Base-by-base conservation (phyloP, 2,888 invertebrate species). In the Erpobdella octoculata region DNA sequence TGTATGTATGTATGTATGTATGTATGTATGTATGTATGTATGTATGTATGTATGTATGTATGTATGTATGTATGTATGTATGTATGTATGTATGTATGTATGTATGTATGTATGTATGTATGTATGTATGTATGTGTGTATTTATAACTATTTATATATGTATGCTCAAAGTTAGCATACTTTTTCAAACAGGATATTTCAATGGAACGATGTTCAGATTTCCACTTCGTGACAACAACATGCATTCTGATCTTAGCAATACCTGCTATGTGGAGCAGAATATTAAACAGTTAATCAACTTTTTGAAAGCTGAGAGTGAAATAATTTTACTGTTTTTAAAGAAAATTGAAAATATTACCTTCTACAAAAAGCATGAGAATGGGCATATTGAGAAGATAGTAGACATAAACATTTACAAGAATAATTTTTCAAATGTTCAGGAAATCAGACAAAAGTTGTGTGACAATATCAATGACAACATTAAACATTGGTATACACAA, bases 191-290 rank as follows among this genome's bases (percentile, higher is more conserved):
- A 1, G 64, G 68, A 6, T 78, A 78, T 70, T 80, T 75, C 73
- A 41, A 72, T 12, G 81, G 80, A 33, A 80, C 80, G 8, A 31
- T 81, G 48, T 81, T 81, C 71, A 76, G 81, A 75, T 81, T 81
- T 73, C 80, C 81, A 6, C 74, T 81, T 21, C 75, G 81, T 15
- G 36, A 67, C 21, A 73, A 58, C 28, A 35, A 59, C 41, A 68
- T 68, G 48, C 37, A 37, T 31, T 79, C 80, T n/a, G 74, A 75
- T 6, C 71, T 81, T 15, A 80, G 79, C 25, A 74, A 76, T 9
- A 78, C 73, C 3, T 37, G 77, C 12, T 80, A 79, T 70, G 66
- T 73, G n/a, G 62, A 73, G n/a, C 65, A 74, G 9, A 78, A 78
- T 62, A 74, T 80, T 31, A 65, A 71, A 6, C 75, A 77, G 21